Evolutionary conservation across 2,888 invertebrate species (phyloP).

Genomic region (Agrochola lychnidis): DNA sequence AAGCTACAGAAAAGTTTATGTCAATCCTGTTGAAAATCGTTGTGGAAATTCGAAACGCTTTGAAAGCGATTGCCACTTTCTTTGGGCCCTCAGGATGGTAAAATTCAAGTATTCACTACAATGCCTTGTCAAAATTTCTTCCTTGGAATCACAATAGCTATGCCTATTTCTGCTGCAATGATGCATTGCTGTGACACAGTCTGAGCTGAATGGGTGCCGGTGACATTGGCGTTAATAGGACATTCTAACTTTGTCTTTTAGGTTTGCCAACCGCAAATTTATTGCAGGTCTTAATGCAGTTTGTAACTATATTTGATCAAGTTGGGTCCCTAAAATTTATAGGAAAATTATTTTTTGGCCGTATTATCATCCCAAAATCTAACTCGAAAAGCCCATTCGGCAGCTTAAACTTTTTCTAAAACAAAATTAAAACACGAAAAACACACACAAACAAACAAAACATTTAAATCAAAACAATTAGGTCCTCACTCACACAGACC

Average conservation of each 20-base stretch:
- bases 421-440: neutral
- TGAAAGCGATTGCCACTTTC: neutral
- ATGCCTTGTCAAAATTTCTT: neutral
- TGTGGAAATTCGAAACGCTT: neutral
- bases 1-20: neutral
- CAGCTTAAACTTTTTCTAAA: neutral
- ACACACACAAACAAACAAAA: slow-evolving; percentile 25
- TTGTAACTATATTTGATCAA: neutral
- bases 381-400: neutral
- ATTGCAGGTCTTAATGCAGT: neutral
- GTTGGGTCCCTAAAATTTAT: neutral
- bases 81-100: neutral
- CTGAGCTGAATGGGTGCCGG: too few relatives aligned
- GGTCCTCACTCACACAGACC: slow-evolving; percentile 50
- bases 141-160: neutral
- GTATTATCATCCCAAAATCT: neutral
- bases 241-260: neutral
- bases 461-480: slow-evolving; percentile 51
- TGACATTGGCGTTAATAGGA: too few relatives aligned
- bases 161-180: neutral
- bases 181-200: too few relatives aligned
- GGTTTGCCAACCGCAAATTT: neutral
- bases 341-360: neutral
- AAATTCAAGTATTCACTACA: neutral
- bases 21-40: neutral